Percentiles rank a stretch among this genome's conserved stretches.
Conservation (phyloP, 2,113 vertebrate species). For the Toxotes chatareus region DNA sequence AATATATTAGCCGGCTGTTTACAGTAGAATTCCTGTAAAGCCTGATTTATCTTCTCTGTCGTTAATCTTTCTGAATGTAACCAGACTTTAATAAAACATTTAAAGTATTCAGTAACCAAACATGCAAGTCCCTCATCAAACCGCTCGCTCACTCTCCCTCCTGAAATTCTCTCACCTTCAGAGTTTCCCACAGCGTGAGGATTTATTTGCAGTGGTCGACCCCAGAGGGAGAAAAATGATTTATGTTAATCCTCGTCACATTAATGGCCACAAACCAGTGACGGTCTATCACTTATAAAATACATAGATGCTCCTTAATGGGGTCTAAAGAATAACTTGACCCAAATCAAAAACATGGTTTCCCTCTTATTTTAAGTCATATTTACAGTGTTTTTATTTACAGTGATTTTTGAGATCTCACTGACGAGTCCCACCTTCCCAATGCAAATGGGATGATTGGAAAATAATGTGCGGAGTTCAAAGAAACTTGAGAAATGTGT, state of each 20-base stretch:
- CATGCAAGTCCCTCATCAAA: neutral
- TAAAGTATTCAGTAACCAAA: neutral
- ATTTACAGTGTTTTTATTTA: neutral
- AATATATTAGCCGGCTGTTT: neutral
- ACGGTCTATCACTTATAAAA: neutral
- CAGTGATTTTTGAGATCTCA: neutral
- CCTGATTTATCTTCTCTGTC: neutral
- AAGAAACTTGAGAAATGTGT: constrained; percentile 3
- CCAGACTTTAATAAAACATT: constrained; percentile 9
- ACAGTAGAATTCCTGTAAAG: neutral
- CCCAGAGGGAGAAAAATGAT: neutral
- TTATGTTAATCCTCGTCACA: neutral
- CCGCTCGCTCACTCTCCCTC: constrained; percentile 3
- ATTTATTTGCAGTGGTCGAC: neutral
- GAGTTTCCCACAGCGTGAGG: neutral
- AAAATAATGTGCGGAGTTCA: constrained; percentile 8
- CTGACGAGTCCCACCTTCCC: neutral
- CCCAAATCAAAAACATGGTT: neutral
- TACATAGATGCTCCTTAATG: neutral
- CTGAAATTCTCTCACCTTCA: constrained; percentile 9
- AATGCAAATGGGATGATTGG: neutral
- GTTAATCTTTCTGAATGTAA: neutral
- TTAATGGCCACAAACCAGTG: neutral
- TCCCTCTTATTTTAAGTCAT: neutral
- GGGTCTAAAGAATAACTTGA: neutral